Conservation (phyloP, 2,113 vertebrate species). For the Cryptotis parvus region DNA sequence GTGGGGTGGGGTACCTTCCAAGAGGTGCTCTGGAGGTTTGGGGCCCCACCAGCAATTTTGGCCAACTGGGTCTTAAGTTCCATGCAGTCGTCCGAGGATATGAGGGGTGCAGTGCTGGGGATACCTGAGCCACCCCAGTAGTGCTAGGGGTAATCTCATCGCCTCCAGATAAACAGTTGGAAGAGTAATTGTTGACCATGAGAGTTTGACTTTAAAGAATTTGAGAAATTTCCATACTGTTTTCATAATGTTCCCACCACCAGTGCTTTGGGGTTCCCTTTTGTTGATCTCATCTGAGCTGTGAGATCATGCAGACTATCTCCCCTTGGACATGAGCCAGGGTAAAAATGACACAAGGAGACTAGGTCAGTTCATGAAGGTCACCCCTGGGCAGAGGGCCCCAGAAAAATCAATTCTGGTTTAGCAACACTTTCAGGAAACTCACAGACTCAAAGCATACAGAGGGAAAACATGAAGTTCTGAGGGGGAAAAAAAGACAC, state of each 20-base stretch:
- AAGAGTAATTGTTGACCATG: not conserved
- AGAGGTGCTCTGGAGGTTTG: too few relatives aligned
- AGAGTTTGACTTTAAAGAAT: not conserved
- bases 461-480: not conserved
- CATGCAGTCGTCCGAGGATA: too few relatives aligned
- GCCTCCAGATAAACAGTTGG: not conserved
- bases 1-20: too few relatives aligned
- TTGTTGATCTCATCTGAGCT: not conserved
- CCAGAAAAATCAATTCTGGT: not conserved
- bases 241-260: not conserved
- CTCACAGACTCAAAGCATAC: not conserved
- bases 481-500: not conserved
- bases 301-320: not conserved
- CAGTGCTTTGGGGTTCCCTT: not conserved
- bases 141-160: too few relatives aligned
- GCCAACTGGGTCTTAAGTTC: too few relatives aligned
- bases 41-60: too few relatives aligned
- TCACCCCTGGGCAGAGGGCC: not conserved
- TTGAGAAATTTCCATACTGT: not conserved
- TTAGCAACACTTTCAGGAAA: not conserved
- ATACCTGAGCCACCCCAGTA: too few relatives aligned
- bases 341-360: not conserved
- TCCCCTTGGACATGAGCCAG: not conserved
- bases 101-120: too few relatives aligned
- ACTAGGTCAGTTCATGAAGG: not conserved